These are phyloP conservation scores for Tenualosa thibaudeaui DNA, from an alignment of 2,797 vertebrate genomes.

Conservation along the genomic window DNA sequence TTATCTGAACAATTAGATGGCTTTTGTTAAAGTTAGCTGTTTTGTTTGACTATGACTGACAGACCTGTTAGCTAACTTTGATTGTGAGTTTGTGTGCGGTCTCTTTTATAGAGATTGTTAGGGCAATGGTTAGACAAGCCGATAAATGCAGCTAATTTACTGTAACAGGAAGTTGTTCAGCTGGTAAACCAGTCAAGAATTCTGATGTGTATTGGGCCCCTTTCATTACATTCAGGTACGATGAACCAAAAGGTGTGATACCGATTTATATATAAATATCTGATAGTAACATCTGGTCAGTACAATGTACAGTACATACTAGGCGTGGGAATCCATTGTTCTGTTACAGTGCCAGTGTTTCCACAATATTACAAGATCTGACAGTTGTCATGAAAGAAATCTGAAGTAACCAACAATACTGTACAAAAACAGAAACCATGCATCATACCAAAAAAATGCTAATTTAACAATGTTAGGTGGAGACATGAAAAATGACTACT, in stretches of 20 bases:
- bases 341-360: conserved; percentile 56
- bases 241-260: conserved; percentile 8
- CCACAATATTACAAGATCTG: conserved; percentile 37
- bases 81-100: too few relatives aligned
- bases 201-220: neutral
- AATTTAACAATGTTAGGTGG: conserved; percentile 46
- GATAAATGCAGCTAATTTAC: too few relatives aligned
- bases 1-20: too few relatives aligned
- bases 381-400: conserved; percentile 16
- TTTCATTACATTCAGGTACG: neutral
- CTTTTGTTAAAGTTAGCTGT: too few relatives aligned
- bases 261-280: conserved; percentile 36
- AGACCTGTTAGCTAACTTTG: too few relatives aligned
- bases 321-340: conserved; percentile 40
- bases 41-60: too few relatives aligned
- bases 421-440: conserved; percentile 54
- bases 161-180: too few relatives aligned
- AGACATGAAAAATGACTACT: conserved; percentile 53
- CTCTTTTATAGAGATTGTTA: too few relatives aligned
- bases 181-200: too few relatives aligned
- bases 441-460: conserved; percentile 48
- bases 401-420: conserved; percentile 43
- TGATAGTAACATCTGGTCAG: conserved; percentile 42
- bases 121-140: too few relatives aligned
- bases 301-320: conserved; percentile 67